Percentiles rank a stretch among this genome's conserved stretches.
These are phyloP conservation scores for Drosophila sp. DNA, from an alignment of 1,140 invertebrate genomes.

Conservation along the genomic window DNA sequence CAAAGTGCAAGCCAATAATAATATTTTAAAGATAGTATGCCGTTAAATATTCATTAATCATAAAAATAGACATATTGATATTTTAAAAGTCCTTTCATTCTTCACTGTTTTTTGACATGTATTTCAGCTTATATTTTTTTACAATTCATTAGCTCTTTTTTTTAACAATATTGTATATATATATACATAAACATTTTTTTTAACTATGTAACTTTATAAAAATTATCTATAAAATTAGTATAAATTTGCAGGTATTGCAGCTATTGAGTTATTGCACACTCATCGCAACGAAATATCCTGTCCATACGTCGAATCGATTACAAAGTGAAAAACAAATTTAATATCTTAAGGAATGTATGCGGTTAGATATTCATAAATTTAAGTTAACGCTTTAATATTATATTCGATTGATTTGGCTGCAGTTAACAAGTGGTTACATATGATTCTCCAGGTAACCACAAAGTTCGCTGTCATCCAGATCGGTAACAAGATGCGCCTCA, in stretches of 20 bases:
- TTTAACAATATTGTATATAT: too few species aligned
- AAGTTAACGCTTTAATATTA: conserved; percentile 9
- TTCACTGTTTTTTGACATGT: too few species aligned
- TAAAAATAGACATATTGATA: too few species aligned
- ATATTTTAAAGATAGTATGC: neutral
- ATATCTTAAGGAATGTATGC: conserved; percentile 18
- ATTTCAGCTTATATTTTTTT: too few species aligned
- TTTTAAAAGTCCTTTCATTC: too few species aligned
- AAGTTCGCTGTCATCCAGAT: conserved; percentile 85
- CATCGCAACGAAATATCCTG: neutral
- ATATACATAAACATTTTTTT: too few species aligned
- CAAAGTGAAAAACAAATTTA: conserved; percentile 23
- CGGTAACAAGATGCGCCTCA: conserved; percentile 86
- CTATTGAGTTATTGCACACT: too few species aligned
- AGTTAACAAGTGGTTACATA: conserved; percentile 51
- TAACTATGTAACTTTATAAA: too few species aligned
- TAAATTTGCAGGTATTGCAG: too few species aligned
- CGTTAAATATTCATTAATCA: too few species aligned
- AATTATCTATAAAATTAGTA: too few species aligned
- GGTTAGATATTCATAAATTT: conserved; percentile 12
- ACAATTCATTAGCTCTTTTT: too few species aligned
- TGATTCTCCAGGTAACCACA: conserved; percentile 84
- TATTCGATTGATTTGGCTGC: conserved; percentile 31
- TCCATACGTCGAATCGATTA: conserved; percentile 13
- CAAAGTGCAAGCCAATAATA: neutral